Evolutionary conservation across 2,888 invertebrate species (phyloP).

Genomic region (Idaea biselata): DNA sequence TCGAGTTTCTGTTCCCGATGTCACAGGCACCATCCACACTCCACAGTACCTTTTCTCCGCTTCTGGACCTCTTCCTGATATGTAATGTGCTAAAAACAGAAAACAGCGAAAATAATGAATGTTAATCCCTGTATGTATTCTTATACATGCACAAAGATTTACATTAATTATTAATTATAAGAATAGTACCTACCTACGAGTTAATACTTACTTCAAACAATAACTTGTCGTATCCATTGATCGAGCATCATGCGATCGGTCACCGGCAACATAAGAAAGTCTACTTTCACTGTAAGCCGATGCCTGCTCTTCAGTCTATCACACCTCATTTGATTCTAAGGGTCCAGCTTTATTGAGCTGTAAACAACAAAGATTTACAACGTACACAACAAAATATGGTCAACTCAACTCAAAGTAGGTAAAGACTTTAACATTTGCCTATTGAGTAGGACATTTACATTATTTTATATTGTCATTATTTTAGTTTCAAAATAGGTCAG

Average conservation of each 20-base stretch:
- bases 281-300: conserved; percentile 76
- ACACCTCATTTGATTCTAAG: conserved; percentile 68
- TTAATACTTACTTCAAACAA: conserved; percentile 1
- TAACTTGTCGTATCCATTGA: conserved; percentile 48
- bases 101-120: too few species aligned
- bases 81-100: too few species aligned
- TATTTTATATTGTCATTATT: neutral
- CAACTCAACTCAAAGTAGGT: neutral
- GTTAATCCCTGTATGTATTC: too few species aligned
- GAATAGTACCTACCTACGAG: too few species aligned
- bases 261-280: conserved; percentile 70
- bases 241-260: conserved; percentile 40
- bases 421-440: neutral
- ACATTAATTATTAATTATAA: too few species aligned
- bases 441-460: conserved; percentile 1
- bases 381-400: conserved; percentile 22
- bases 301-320: conserved; percentile 70
- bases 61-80: too few species aligned
- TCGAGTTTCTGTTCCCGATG: too few species aligned
- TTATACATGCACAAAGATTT: too few species aligned
- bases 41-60: too few species aligned
- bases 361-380: conserved; percentile 39
- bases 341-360: conserved; percentile 48
- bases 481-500: neutral
- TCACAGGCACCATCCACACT: too few species aligned